Conservation (phyloP, 2,888 invertebrate species). For the Polylopha cassiicola region DNA sequence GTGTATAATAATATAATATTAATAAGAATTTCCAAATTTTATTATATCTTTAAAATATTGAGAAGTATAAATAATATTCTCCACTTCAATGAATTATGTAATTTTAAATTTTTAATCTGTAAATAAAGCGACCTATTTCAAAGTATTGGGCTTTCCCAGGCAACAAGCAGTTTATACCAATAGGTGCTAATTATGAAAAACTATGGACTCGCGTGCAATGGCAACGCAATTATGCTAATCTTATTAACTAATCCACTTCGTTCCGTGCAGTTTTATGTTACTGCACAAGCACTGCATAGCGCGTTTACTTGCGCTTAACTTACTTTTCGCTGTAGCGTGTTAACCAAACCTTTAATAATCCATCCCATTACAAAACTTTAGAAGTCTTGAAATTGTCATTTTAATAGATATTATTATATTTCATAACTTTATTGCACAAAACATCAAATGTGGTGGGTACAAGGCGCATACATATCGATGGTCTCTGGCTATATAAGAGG, state of each 20-base stretch:
- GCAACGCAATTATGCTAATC: conserved; percentile 68
- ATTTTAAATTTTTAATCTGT: too few species aligned
- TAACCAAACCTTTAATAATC: conserved; percentile 30
- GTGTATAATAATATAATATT: too few species aligned
- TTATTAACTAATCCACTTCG: conserved; percentile 71
- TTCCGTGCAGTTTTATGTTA: conserved; percentile 53
- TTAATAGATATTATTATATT: conserved; percentile 20
- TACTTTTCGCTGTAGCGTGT: conserved; percentile 32
- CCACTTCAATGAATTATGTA: too few species aligned
- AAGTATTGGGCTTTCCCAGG: conserved; percentile 12
- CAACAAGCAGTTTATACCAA: conserved; percentile 39
- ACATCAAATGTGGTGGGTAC: conserved; percentile 18
- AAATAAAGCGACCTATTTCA: conserved; percentile 11
- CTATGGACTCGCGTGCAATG: conserved; percentile 62
- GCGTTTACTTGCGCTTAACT: conserved; percentile 24
- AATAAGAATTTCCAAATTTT: too few species aligned
- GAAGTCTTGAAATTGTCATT: conserved; percentile 19
- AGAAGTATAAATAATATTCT: too few species aligned
- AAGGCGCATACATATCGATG: too few species aligned
- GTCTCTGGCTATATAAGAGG: too few species aligned
- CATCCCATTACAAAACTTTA: conserved; percentile 4
- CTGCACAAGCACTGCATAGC: conserved; percentile 37
- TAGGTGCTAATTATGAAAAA: conserved; percentile 64
- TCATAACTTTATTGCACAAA: too few species aligned
- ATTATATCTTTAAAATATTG: too few species aligned